Base-by-base conservation (phyloP, 2,113 vertebrate species). In the Myocastor coypus region DNA sequence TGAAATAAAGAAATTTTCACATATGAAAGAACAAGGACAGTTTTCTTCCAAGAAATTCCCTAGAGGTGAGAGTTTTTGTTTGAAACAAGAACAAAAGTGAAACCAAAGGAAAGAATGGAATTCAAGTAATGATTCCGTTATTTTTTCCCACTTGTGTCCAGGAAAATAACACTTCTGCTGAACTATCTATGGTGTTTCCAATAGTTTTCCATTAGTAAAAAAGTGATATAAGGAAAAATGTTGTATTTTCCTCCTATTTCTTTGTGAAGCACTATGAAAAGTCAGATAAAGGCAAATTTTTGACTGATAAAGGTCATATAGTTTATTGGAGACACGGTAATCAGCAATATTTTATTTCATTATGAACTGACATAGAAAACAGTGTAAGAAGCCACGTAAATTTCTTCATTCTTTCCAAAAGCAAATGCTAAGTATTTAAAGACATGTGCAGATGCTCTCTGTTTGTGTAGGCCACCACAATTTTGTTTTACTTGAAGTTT, bases 211-310 rank as follows among this genome's bases (percentile, higher is more conserved):
- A 55, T 69, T 63, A 42, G 40, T 89, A 94, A 94, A 28, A 37
- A 91, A 86, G 7, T 42, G 37, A 71, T 34, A 37, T 46, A 50
- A 95, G 68, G 9, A 82, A 94, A 86, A 86, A 13, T 4, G 40
- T 93, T 19, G 26, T 59, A 87, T 87, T 95, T 42, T 93, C 2
- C 16, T 55, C 16, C 12, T 26, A 22, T 42, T 85, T 92, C 8
- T 92, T 68, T 34, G 55, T 66, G 71, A 93, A 94, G 93, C 16
- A 71, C 64, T 46, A 37, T 46, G 34, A 93, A 87, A 95, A 73
- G 42, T 80, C 32, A 81, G 19, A 90, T 78, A 22, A 83, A 91
- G 30, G 84, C 34, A 71, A 94, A 50, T 84, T 52, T 42, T 94
- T 95, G 28, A 66, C 71, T 46, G 63, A 69, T 86, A 50, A 80